phyloP scores from a whole-genome alignment of 2,113 vertebrate species.

The Sylvilagus bachmani region DNA sequence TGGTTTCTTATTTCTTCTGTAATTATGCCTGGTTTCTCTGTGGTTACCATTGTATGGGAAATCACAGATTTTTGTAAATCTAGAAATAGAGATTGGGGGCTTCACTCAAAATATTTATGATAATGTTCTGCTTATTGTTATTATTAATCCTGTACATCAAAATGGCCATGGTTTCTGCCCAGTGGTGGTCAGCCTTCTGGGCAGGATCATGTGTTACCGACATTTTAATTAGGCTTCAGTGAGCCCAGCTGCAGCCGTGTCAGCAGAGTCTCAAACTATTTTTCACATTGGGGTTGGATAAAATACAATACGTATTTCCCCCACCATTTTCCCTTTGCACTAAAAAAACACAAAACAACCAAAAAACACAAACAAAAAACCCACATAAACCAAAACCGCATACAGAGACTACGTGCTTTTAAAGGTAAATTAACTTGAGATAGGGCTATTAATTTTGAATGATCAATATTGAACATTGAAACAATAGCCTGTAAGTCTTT shows the following conservation, averaged over 20 bases:
- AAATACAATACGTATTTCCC: conserved; percentile 73
- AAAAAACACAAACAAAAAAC: conserved; percentile 40
- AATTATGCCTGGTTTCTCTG: conserved; percentile 62
- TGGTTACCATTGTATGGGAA: conserved; percentile 67
- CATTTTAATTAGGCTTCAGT: conserved; percentile 78
- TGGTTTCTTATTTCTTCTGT: conserved; percentile 61
- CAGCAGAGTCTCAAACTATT: conserved; percentile 62
- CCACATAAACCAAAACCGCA: conserved; percentile 64
- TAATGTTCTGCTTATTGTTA: conserved; percentile 53
- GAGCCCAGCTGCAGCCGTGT: conserved; percentile 74
- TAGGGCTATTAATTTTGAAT: conserved; percentile 57
- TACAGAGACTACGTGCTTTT: conserved; percentile 53
- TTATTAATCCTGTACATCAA: conserved; percentile 41
- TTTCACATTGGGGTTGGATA: conserved; percentile 71
- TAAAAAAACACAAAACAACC: conserved; percentile 29
- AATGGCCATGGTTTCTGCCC: conserved; percentile 16
- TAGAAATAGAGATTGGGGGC: conserved; percentile 69
- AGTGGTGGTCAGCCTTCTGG: conserved; percentile 71
- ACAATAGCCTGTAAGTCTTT: neutral
- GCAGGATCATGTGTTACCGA: conserved; percentile 49
- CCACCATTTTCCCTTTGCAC: conserved; percentile 70
- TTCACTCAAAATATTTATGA: conserved; percentile 69
- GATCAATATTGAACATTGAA: conserved; percentile 19
- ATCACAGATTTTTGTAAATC: conserved; percentile 66
- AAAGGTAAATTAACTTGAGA: conserved; percentile 47